Conservation (phyloP, 2,113 vertebrate species). For the pig (Sus scrofa) region DNA sequence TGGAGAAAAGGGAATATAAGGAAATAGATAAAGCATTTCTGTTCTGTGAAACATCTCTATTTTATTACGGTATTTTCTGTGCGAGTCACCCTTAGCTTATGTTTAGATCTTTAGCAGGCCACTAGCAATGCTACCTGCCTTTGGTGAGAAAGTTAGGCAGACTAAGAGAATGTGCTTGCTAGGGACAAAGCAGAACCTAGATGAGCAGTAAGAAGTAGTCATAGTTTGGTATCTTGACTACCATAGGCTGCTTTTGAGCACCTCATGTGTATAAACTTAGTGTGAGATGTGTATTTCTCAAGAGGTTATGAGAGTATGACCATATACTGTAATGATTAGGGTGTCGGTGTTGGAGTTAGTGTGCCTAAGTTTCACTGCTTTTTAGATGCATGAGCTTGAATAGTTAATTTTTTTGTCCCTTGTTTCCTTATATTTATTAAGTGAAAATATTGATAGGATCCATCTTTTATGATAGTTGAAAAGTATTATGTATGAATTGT, state of each 20-base stretch:
- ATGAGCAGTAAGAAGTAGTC: not conserved
- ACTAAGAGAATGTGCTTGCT: conserved; percentile 13
- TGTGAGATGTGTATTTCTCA: conserved; percentile 38
- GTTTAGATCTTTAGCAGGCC: conserved; percentile 15
- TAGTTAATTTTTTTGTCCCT: not conserved
- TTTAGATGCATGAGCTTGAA: conserved; percentile 4
- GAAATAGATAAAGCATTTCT: conserved; percentile 46
- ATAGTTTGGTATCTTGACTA: not conserved
- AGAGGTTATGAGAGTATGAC: not conserved
- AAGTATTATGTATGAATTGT: conserved; percentile 12
- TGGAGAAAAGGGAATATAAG: conserved; percentile 18
- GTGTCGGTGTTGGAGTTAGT: not conserved
- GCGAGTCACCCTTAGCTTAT: not conserved
- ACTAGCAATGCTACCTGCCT: not conserved
- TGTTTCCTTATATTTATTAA: conserved; percentile 38
- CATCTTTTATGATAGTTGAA: not conserved
- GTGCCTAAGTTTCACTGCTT: not conserved
- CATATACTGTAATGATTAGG: not conserved
- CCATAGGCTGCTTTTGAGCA: conserved; percentile 10
- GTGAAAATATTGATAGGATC: conserved; percentile 4
- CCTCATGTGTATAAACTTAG: not conserved
- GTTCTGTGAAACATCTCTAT: not conserved
- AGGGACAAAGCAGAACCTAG: not conserved
- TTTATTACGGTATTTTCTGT: conserved; percentile 20
- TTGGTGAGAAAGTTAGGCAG: conserved; percentile 32